Base-by-base conservation (phyloP, 2,888 invertebrate species). In the Laspeyria flexula region DNA sequence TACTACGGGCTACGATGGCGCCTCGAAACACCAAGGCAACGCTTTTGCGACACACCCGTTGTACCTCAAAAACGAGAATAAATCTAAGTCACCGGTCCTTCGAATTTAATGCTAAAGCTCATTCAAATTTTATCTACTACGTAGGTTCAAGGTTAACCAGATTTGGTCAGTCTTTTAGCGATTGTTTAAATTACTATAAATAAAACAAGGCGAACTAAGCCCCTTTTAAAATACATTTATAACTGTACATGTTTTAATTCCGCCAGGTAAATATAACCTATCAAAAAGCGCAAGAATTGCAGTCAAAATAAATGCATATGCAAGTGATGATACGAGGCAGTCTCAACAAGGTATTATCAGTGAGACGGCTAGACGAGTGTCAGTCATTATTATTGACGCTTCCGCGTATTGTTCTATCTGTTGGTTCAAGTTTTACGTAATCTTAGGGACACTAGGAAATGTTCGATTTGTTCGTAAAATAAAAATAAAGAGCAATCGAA, bases 31-130 rank as follows among this genome's bases (percentile, higher is more conserved):
- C 88, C 90, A 86, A 87, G 85, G 83, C 83, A 83, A 85, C 83
- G 83, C 83, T 85, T 89, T 88, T 88, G 85, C 87, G 88, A 88
- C 90, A 90, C 89, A 87, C 86, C 87, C 86, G 86, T 77, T 73
- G 79, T 74, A 81, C 79, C 79, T 81, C 76, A 76, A 75, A 73
- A 81, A 75, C 76, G 68, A 79, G 77, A 84, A 84, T 84, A 75
- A 86, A 82, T 85, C 80, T 79, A 68, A 79, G 71, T 73, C 71
- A 74, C 74, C 76, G 74, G 77, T 81, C 71, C 72, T n/a, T 78
- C 73, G 62, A 69, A 73, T 73, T 65, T 76, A 78, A 78, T 77
- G 71, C 65, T 74, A 55, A 68, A 63, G 71, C 74, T 74, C 56
- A 75, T 76, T 79, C 74, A 73, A 79, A 74, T 70, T 65, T 75